Evolutionary conservation across 1,140 invertebrate species (phyloP).

Genomic region (Halesus radiatus): DNA sequence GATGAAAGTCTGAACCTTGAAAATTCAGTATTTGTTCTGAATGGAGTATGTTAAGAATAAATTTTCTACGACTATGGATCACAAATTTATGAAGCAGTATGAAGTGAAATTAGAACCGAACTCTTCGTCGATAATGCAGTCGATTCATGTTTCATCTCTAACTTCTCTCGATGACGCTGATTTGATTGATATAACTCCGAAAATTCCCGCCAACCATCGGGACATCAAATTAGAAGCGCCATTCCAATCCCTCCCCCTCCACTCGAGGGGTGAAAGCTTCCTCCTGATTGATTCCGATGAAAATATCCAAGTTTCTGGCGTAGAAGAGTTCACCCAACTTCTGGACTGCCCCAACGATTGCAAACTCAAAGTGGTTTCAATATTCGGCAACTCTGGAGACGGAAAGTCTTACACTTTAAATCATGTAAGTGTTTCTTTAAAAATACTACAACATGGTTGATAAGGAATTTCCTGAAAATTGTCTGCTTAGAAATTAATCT

Average conservation of each 20-base stretch:
- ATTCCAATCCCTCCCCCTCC: constrained; percentile 47
- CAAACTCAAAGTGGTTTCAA: constrained; percentile 86
- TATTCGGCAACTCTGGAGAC: constrained; percentile 91
- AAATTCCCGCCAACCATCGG: not conserved
- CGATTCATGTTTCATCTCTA: constrained; percentile 12
- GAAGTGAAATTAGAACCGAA: constrained; percentile 34
- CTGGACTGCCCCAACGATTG: constrained; percentile 66
- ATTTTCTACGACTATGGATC: constrained; percentile 33
- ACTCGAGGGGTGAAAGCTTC: constrained; percentile 64
- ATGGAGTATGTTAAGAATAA: constrained; percentile 36
- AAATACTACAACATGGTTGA: too few relatives aligned
- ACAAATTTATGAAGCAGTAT: constrained; percentile 23
- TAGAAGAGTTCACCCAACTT: constrained; percentile 69
- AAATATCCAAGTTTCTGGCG: constrained; percentile 68
- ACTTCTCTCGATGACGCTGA: constrained; percentile 15
- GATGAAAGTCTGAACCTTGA: not conserved
- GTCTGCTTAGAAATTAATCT: too few relatives aligned
- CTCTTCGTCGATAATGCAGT: constrained; percentile 38
- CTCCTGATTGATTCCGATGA: constrained; percentile 73
- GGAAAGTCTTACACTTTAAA: constrained; percentile 89
- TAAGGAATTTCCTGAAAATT: too few relatives aligned
- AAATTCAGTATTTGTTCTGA: constrained; percentile 20
- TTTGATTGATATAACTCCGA: constrained; percentile 6
- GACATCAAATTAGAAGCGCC: constrained; percentile 11
- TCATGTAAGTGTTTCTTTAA: constrained; percentile 66